Evolutionary conservation across 2,797 vertebrate genomes (phyloP).

Genomic region (Molossus alvarezi): DNA sequence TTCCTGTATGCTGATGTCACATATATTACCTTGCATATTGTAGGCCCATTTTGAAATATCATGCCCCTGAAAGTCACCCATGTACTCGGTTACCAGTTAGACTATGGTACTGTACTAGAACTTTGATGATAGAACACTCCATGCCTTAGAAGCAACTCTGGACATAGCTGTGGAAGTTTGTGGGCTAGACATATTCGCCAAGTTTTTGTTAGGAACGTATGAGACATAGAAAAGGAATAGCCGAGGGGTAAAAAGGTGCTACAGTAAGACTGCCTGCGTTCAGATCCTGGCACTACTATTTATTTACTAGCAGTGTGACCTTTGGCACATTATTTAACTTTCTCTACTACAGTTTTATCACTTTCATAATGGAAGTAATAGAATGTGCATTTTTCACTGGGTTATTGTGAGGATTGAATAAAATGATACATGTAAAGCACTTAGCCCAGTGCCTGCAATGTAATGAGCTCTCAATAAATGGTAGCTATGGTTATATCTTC

Average conservation of each 20-base stretch:
- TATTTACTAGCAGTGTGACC: background rate
- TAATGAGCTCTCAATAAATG: too few relatives aligned
- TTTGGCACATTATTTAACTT: slow-evolving; percentile 38
- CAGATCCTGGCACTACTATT: background rate
- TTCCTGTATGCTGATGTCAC: background rate
- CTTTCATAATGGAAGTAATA: slow-evolving; percentile 20
- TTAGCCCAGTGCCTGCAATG: too few relatives aligned
- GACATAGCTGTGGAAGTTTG: background rate
- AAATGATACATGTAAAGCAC: background rate
- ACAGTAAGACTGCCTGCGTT: background rate
- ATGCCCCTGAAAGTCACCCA: background rate
- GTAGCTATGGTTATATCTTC: slow-evolving; percentile 10
- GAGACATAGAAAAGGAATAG: background rate
- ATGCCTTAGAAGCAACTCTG: background rate
- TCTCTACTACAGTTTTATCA: slow-evolving; percentile 46
- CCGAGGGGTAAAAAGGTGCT: background rate
- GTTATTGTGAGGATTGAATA: background rate
- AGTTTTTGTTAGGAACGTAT: background rate
- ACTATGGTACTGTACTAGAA: background rate
- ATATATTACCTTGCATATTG: background rate
- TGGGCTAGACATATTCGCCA: background rate
- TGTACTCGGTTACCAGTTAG: background rate
- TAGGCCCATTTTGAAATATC: slow-evolving; percentile 20
- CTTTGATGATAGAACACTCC: background rate
- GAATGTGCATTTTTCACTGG: background rate